Evolutionary conservation across 2,888 invertebrate genomes (phyloP).

Genomic region (Lithophane ornitopus): DNA sequence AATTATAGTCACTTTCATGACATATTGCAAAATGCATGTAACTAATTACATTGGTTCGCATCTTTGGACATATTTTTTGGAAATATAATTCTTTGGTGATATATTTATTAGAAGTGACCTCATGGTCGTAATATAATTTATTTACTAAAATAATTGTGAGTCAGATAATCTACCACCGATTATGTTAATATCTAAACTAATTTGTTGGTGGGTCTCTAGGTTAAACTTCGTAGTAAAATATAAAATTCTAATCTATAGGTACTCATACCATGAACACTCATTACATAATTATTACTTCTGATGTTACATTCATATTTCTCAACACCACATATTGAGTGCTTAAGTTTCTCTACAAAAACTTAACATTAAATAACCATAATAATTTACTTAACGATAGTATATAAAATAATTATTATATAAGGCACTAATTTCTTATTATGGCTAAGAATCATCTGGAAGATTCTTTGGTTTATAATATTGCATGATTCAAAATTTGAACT

Average conservation of each 20-base stretch:
- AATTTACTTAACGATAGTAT: conserved; percentile 80
- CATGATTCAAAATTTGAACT: conserved; percentile 86
- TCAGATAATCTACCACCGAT: conserved; percentile 63
- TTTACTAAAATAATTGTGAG: conserved; percentile 56
- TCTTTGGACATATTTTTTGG: conserved; percentile 45
- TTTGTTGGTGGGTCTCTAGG: conserved; percentile 76
- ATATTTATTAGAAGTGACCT: conserved; percentile 34
- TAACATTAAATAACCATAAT: conserved; percentile 75
- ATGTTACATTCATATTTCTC: conserved; percentile 66
- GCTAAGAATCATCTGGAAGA: conserved; percentile 87
- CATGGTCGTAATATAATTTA: conserved; percentile 43
- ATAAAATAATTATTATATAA: conserved; percentile 73
- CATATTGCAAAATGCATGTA: conserved; percentile 42
- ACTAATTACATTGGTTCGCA: conserved; percentile 28
- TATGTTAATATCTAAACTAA: conserved; percentile 72
- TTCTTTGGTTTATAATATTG: conserved; percentile 87
- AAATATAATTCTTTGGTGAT: conserved; percentile 58
- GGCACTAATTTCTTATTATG: conserved; percentile 80
- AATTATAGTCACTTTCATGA: conserved; percentile 31
- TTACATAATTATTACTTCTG: conserved; percentile 65
- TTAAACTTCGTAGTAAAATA: conserved; percentile 71
- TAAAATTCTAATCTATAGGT: conserved; percentile 71
- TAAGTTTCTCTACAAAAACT: conserved; percentile 62
- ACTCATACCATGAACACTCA: conserved; percentile 74
- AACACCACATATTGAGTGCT: conserved; percentile 59